phyloP scores from a whole-genome alignment of 2,797 vertebrate species.

The Ibycter americanus region DNA sequence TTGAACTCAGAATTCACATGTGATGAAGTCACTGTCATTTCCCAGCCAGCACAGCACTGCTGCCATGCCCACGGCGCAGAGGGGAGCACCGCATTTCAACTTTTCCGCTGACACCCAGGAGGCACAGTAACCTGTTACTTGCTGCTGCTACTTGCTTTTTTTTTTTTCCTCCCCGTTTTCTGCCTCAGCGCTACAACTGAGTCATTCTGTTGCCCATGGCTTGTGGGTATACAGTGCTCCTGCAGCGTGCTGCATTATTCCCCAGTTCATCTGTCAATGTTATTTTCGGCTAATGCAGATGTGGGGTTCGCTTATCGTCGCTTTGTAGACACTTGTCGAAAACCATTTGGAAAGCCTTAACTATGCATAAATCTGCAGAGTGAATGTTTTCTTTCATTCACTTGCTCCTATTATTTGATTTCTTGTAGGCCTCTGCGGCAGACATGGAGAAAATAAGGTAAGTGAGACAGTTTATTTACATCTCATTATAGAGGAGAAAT shows the following conservation, averaged over 20 bases:
- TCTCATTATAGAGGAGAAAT: conserved; percentile 11
- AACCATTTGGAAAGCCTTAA: conserved; percentile 63
- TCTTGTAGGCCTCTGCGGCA: conserved; percentile 89
- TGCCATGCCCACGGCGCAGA: neutral
- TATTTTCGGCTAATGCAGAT: conserved; percentile 66
- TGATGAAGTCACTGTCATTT: conserved; percentile 25
- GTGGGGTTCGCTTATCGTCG: conserved; percentile 26
- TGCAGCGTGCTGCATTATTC: conserved; percentile 47
- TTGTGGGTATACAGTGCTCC: conserved; percentile 53
- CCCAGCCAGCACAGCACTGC: conserved; percentile 10
- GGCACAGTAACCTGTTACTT: conserved; percentile 90
- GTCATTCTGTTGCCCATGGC: conserved; percentile 70
- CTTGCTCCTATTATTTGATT: conserved; percentile 81
- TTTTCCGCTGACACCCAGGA: conserved; percentile 76
- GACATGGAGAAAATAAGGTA: conserved; percentile 92
- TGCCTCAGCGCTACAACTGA: conserved; percentile 70
- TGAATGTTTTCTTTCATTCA: conserved; percentile 73
- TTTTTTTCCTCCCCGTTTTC: conserved; percentile 13
- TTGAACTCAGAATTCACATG: neutral
- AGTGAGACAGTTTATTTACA: conserved; percentile 77
- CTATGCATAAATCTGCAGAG: conserved; percentile 70
- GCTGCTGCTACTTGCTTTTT: neutral
- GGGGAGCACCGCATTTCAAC: conserved; percentile 64
- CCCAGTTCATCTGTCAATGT: conserved; percentile 26
- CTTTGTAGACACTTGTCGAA: conserved; percentile 38